Conservation (phyloP, 1,140 invertebrate species). For the Pristionchus pacificus region DNA sequence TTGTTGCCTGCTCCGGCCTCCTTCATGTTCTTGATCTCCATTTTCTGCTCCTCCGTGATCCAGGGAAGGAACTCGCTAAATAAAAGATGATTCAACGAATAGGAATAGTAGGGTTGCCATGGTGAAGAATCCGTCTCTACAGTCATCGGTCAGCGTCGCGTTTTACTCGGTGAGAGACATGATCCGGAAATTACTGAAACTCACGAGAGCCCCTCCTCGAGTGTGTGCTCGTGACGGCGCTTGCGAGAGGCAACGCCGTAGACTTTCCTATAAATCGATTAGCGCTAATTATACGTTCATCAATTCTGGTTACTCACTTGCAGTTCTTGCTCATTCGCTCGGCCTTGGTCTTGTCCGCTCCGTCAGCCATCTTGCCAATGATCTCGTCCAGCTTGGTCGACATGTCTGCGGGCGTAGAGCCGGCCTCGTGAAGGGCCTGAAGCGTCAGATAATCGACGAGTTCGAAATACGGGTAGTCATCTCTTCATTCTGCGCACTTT, state of each 20-base stretch:
- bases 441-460: background rate
- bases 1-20: background rate
- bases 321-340: background rate
- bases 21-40: background rate
- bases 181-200: background rate
- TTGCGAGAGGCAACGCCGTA: background rate
- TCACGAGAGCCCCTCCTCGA: background rate
- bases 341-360: background rate
- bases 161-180: too few species aligned
- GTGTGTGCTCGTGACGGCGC: background rate
- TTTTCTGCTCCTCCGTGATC: background rate
- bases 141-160: background rate
- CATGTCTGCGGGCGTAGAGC: background rate
- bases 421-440: background rate
- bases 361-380: background rate
- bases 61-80: background rate
- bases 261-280: too few species aligned
- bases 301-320: background rate
- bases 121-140: background rate
- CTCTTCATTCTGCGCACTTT: background rate
- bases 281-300: too few species aligned
- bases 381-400: background rate
- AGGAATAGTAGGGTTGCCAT: too few species aligned
- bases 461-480: background rate
- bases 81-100: background rate